Base-by-base conservation (phyloP, 2,113 vertebrate species). In the Cranoglanis bouderius region DNA sequence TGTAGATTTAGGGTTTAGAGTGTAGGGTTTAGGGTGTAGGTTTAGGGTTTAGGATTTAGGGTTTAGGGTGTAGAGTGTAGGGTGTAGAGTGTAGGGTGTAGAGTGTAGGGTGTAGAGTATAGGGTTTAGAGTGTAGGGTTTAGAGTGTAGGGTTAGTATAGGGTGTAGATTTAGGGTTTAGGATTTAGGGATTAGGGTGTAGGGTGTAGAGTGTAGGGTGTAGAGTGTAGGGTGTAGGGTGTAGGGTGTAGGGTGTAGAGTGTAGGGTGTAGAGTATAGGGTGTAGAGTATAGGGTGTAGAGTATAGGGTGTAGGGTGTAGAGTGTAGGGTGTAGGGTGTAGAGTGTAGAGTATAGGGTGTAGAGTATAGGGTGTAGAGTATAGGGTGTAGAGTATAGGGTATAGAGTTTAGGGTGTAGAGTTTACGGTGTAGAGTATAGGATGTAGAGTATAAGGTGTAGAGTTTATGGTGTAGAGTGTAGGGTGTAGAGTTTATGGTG, bases 101-200 rank as follows among this genome's bases (percentile, higher is more conserved):
- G 4, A 1, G n/a, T 70, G 3, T 32, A 6, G n/a, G 12, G 3
- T 4, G 2, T 16, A 1, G 3, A 1, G 0, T 32, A 1, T 67
- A 16, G 10, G 38, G 2, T 40, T 19, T 1, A 75, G 18, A 0
- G 38, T 24, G 4, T 75, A 43, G 19, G 0, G 21, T 72, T 12
- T 78, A 38, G n/a, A 8, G 32, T 72, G 67, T 21, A 19, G 16
- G 38, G 38, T 75, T 4, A n/a, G n/a, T n/a, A n/a, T 40, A 43
- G 1, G 16, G 63, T 32, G 12, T 38, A 38, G 16, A 10, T 16
- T 16, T 19, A 38, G 32, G 12, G 10, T 67, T 32, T 67, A 67
- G 2, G 0, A 12, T 67, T 10, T 67, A 32, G 24, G 29, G 9
- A 2, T 16, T 7, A 72, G 32, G 13, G 32, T 5, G 18, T 72